Evolutionary conservation across 2,888 invertebrate species (phyloP).

Genomic region (Melinopterus prodromus): DNA sequence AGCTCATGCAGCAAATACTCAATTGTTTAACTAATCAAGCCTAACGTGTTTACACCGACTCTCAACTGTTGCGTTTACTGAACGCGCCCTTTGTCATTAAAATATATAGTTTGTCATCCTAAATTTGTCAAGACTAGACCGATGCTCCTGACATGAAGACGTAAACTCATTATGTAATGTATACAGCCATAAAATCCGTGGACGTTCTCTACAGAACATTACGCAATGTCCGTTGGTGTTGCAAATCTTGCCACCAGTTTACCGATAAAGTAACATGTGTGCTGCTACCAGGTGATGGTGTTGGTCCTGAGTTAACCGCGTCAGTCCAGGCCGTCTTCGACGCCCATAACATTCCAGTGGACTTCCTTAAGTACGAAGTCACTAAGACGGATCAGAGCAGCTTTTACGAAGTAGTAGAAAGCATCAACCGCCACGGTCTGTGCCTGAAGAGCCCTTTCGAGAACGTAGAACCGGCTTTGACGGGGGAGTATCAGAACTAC

Average conservation of each 20-base stretch:
- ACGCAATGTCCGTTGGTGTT: background rate
- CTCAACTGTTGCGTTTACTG: no score
- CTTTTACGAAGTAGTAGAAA: slow-evolving; percentile 81
- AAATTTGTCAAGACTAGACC: background rate
- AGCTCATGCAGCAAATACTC: no score
- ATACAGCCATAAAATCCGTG: background rate
- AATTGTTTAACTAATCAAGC: no score
- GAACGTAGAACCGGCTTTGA: slow-evolving; percentile 68
- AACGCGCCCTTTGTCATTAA: no score
- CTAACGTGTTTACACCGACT: no score
- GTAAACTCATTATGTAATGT: background rate
- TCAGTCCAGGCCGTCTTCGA: slow-evolving; percentile 88
- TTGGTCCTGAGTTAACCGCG: slow-evolving; percentile 90
- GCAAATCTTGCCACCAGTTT: slow-evolving; percentile 28
- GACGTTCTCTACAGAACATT: background rate
- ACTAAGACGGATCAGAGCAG: slow-evolving; percentile 84
- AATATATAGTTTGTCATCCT: background rate
- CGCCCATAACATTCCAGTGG: slow-evolving; percentile 87
- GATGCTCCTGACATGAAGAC: background rate
- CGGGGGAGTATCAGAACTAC: slow-evolving; percentile 32
- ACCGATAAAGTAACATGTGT: slow-evolving; percentile 71
- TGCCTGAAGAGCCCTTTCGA: slow-evolving; percentile 79
- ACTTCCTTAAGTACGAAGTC: slow-evolving; percentile 90
- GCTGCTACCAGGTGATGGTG: slow-evolving; percentile 94
- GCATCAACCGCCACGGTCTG: slow-evolving; percentile 80